A percentile compares a stretch with the other conserved stretches of the same genome.
Conservation (phyloP, 2,888 invertebrate species). For the Chrysolina americana region DNA sequence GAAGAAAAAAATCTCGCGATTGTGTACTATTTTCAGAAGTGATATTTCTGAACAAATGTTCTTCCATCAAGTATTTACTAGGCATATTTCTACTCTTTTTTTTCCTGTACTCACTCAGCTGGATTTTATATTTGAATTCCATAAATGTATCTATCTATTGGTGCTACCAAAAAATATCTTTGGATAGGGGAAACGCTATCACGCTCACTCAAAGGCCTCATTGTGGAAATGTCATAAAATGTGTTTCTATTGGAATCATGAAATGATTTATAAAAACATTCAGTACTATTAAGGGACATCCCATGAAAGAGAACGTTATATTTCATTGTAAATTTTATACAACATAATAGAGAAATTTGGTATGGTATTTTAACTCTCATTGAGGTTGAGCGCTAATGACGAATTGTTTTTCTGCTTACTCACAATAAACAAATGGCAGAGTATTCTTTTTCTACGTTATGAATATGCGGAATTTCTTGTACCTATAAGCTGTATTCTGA, state of each 20-base stretch:
- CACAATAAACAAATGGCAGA: too few relatives aligned
- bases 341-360: not conserved
- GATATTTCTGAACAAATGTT: too few relatives aligned
- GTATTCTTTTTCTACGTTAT: too few relatives aligned
- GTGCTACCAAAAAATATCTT: not conserved
- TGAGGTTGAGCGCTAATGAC: not conserved
- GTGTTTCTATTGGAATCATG: slow-evolving; percentile 13
- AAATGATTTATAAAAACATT: not conserved
- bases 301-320: not conserved
- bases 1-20: too few relatives aligned
- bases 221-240: slow-evolving; percentile 3
- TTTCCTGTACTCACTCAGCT: too few relatives aligned
- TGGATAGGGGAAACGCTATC: slow-evolving; percentile 13
- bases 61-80: too few relatives aligned
- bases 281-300: not conserved
- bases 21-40: too few relatives aligned
- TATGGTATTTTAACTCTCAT: not conserved
- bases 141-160: not conserved
- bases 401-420: not conserved
- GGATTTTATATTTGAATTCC: too few relatives aligned
- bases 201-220: slow-evolving; percentile 1
- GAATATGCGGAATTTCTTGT: too few relatives aligned
- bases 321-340: not conserved
- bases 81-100: too few relatives aligned
- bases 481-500: too few relatives aligned